Evolutionary conservation across 2,797 vertebrate genomes (phyloP).

Genomic region (Liparis tanakae): DNA sequence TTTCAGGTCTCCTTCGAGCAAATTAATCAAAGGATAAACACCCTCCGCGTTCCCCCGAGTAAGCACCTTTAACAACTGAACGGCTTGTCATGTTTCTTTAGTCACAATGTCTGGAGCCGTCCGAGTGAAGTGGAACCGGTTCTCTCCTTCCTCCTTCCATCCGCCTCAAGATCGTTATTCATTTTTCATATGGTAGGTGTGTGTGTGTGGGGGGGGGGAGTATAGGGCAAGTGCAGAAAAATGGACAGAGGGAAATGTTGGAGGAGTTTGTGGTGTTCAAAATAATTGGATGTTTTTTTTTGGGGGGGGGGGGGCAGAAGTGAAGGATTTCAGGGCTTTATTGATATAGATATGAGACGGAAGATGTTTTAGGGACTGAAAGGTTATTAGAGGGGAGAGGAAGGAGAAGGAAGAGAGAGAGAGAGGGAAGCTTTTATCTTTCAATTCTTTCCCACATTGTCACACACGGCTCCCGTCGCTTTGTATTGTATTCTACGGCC

Average conservation of each 20-base stretch:
- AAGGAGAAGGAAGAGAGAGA: neutral
- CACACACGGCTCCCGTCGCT: too few relatives aligned
- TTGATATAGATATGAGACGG: neutral
- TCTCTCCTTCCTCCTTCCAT: constrained; percentile 21
- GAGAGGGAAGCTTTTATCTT: neutral
- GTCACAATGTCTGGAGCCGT: constrained; percentile 67
- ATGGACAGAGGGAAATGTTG: neutral
- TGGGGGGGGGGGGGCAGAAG: neutral
- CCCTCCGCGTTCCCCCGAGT: constrained; percentile 73
- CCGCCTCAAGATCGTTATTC: constrained; percentile 8
- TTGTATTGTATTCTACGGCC: too few relatives aligned
- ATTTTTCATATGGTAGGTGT: neutral
- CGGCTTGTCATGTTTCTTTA: constrained; percentile 78
- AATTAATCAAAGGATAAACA: constrained; percentile 82
- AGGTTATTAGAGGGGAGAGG: neutral
- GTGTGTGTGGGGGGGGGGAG: neutral
- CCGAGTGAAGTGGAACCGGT: constrained; percentile 47
- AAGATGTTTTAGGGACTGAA: neutral
- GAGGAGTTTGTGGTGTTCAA: constrained; percentile 1
- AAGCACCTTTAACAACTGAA: constrained; percentile 80
- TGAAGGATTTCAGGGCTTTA: neutral
- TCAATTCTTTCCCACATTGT: too few relatives aligned
- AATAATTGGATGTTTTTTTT: constrained; percentile 7
- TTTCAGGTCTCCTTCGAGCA: constrained; percentile 78
- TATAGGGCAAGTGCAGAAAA: neutral